These are phyloP conservation scores for Pterobdella sp. DNA, from an alignment of 2,888 invertebrate genomes.

Conservation along the genomic window DNA sequence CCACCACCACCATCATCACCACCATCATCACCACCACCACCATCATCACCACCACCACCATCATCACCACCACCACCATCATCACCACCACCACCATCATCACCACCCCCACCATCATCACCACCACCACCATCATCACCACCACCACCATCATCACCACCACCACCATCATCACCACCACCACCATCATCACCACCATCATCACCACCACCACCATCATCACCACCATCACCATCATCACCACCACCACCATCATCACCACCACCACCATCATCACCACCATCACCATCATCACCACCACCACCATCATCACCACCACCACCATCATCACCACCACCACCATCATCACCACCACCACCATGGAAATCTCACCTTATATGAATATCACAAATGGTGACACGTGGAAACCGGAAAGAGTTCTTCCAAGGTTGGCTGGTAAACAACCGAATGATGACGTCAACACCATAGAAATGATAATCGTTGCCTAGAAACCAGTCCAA, in stretches of 20 bases:
- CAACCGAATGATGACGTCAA: constrained; percentile 46
- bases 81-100: background rate
- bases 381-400: constrained; percentile 50
- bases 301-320: background rate
- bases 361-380: constrained; percentile 38
- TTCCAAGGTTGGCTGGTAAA: constrained; percentile 30
- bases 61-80: background rate
- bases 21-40: background rate
- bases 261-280: background rate
- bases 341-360: background rate
- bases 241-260: background rate
- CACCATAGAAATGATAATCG: constrained; percentile 50
- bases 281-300: constrained; percentile 1
- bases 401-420: constrained; percentile 42
- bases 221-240: constrained; percentile 15
- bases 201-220: constrained; percentile 7
- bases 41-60: background rate
- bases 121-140: constrained; percentile 6
- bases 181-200: constrained; percentile 4
- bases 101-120: background rate
- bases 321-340: background rate
- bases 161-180: background rate
- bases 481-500: constrained; percentile 53
- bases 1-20: constrained; percentile 11
- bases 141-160: background rate